Evolutionary conservation across 2,797 vertebrate genomes (phyloP), one percentile per base, ranked within the genome.

Genomic region (Rhinogobio ventralis): DNA sequence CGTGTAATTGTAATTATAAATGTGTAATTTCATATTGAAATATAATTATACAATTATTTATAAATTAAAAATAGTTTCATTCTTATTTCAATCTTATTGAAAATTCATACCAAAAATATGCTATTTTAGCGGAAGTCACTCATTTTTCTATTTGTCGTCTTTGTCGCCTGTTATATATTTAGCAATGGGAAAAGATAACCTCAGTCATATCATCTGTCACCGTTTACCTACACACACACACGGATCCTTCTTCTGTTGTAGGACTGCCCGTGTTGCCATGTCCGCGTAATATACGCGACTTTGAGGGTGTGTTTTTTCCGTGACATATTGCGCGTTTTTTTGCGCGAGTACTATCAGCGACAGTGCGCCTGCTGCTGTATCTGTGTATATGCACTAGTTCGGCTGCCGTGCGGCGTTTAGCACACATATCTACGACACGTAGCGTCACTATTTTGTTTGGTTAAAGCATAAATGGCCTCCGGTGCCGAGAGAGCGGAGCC

Each of bases 401-500:
- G 15, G 45, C n/a, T 20, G 42, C 17, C n/a, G 55, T 9, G 71
- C 62, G 84, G 74, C 79, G 28, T 82, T 72, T 25, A 42, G 49
- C 62, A 30, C 51, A 67, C 39, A 14, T 11, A 62, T 25, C 81
- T 33, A 67, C 73, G 1, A 67, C 51, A 39, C 17, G 5, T 33
- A 77, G 49, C 49, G 64, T 39, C 57, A 66, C 66, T 6, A 39
- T 33, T 77, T 71, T 23, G n/a, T 11, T 53, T 46, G 17, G 5
- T 45, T 66, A 79, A 85, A 46, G 77, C 76, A 23, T 28, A 71
- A 28, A 94, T 94, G 92, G 91, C 90, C 28, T 79, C 85, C 0
- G 94, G 92, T 25, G 42, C 51, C 0, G 92, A 92, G 11, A 93
- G 91, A 77, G 89, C 89, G 1, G 96, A 96, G 73, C 92, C 92